These are phyloP conservation scores for Marasmarcha lunaedactyla DNA, from an alignment of 2,888 invertebrate genomes.

Conservation along the genomic window DNA sequence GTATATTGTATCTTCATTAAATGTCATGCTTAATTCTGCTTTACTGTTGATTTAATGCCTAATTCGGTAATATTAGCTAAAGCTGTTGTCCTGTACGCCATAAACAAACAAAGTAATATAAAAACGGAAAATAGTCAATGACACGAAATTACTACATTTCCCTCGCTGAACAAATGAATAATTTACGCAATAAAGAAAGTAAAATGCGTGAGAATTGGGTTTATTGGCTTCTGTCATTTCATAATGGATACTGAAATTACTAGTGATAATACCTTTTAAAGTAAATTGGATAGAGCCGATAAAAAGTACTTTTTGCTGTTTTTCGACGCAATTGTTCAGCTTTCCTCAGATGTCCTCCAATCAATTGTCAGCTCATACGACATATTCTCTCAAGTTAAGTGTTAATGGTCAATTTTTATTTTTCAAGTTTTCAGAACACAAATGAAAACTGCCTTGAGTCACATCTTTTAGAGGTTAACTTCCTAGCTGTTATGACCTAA, in stretches of 20 bases:
- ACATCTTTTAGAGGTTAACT: not conserved
- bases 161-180: not conserved
- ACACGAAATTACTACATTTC: not conserved
- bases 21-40: too few relatives aligned
- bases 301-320: too few relatives aligned
- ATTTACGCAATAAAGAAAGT: conserved; percentile 1
- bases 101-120: not conserved
- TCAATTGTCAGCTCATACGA: too few relatives aligned
- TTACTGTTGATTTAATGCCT: too few relatives aligned
- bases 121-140: not conserved
- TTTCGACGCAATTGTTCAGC: too few relatives aligned
- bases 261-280: not conserved
- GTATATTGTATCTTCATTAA: too few relatives aligned
- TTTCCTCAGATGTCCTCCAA: too few relatives aligned
- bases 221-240: not conserved
- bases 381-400: too few relatives aligned
- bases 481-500: not conserved
- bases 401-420: too few relatives aligned
- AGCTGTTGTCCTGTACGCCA: too few relatives aligned
- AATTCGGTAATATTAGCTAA: too few relatives aligned
- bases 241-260: not conserved
- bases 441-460: not conserved
- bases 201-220: not conserved
- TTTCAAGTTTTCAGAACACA: too few relatives aligned
- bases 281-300: not conserved